A percentile compares a stretch with the other conserved stretches of the same genome.
Conservation (phyloP, 2,113 vertebrate species). For the Meriones unguiculatus region DNA sequence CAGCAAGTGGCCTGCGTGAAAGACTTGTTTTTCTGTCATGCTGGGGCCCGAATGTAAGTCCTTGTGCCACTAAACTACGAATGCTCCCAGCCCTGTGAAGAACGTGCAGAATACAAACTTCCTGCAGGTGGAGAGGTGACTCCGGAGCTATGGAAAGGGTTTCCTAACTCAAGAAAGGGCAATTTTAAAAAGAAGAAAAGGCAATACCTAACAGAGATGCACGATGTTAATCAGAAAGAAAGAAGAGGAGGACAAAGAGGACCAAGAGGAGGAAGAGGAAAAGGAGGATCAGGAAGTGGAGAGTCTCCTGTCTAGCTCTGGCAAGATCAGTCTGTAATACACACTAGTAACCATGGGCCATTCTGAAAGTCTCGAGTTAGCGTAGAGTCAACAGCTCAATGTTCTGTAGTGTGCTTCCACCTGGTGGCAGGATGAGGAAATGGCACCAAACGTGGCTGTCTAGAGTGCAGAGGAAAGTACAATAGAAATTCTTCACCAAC, state of each 20-base stretch:
- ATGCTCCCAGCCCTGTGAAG: background rate
- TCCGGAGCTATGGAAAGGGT: background rate
- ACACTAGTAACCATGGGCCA: background rate
- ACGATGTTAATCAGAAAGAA: background rate
- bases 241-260: background rate
- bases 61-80: background rate
- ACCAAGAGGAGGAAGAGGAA: background rate
- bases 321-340: background rate
- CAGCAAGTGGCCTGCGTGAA: background rate
- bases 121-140: background rate
- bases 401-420: slow-evolving; percentile 50
- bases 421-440: background rate
- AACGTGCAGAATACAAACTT: background rate
- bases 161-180: background rate
- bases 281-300: background rate
- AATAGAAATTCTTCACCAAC: background rate
- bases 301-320: background rate
- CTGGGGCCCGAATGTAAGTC: background rate
- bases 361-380: background rate
- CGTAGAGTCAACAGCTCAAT: background rate
- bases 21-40: background rate
- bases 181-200: background rate
- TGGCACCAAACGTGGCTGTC: background rate
- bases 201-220: background rate
- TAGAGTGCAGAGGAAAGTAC: background rate